Evolutionary conservation across 2,113 vertebrate species (phyloP), one percentile per base, ranked within the genome.

Genomic region (Dunckerocampus dactyliophorus): DNA sequence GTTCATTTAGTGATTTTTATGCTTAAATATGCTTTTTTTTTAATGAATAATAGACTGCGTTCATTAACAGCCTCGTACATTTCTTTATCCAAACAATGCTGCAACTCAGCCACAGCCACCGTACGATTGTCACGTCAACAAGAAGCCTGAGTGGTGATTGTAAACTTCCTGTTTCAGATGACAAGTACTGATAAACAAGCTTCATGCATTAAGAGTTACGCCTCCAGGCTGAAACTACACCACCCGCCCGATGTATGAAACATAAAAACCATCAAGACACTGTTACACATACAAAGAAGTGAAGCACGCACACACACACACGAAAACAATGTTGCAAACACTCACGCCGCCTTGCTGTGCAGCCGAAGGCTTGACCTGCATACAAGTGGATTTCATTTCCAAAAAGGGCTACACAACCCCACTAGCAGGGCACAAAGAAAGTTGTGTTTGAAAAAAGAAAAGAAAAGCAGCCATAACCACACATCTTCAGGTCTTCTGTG

Each of bases 311-410:
- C 48, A 51, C 9, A 56, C 22, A 49, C 60, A 58, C 48, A 61
- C 31, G 53, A 31, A 64, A 37, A 53, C 10, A 46, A 42, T 49
- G 7, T 53, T 11, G 31, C 19, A 14, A 57, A 69, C 71, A 85
- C 90, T 90, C 87, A 90, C 85, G 55, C 79, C 39, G 72, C 84
- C 75, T 16, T 88, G 74, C 67, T 85, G 84, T 61, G 82, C 46
- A 31, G 82, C 62, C 20, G 78, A 82, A 65, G 83, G 72, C 64
- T 87, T 84, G 68, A 84, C 83, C 82, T 87, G 88, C 82, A 86
- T 88, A 65, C 81, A 87, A 75, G 90, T 88, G 82, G 87, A 88
- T 82, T 86, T 90, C 89, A 88, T 88, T 71, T 86, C 85, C 73
- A 77, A 77, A 78, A 0, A 8, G 4, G n/a, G 47, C 9, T n/a